Conservation (phyloP, 2,113 vertebrate species). For the Phalacrocorax brasilianus region DNA sequence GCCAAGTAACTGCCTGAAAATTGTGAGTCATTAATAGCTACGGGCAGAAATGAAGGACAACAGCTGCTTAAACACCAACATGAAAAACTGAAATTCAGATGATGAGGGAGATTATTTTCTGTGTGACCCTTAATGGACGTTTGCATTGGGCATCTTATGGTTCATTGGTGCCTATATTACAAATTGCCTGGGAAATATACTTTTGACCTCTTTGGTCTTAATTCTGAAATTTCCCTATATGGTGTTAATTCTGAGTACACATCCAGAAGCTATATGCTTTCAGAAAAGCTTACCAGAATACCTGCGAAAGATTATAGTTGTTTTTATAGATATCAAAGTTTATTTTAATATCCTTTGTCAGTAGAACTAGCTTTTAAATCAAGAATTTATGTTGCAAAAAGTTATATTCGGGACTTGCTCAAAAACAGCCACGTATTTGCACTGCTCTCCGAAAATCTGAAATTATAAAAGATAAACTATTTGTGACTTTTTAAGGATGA, state of each 20-base stretch:
- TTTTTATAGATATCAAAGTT: background rate
- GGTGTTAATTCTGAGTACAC: background rate
- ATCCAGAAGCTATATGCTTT: background rate
- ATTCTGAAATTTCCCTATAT: background rate
- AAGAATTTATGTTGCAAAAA: background rate
- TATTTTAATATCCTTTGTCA: background rate
- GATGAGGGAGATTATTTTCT: background rate
- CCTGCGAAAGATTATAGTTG: background rate
- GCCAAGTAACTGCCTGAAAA: slow-evolving; percentile 43
- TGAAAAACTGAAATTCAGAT: background rate
- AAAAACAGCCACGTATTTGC: background rate
- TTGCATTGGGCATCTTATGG: background rate
- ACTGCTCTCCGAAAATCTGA: background rate
- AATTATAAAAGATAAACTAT: background rate
- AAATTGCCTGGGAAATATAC: background rate
- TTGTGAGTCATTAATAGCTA: slow-evolving; percentile 53
- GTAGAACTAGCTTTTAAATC: background rate
- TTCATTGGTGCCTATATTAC: background rate
- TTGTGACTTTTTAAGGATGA: background rate
- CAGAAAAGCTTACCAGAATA: background rate
- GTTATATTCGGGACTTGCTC: background rate
- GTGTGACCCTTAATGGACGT: background rate
- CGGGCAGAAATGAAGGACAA: slow-evolving; percentile 31
- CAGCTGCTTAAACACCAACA: slow-evolving; percentile 2
- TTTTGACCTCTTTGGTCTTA: background rate